Percentiles rank a stretch among this genome's conserved stretches.
These are phyloP conservation scores for Spodoptera picta DNA, from an alignment of 2,888 invertebrate genomes.

Conservation along the genomic window DNA sequence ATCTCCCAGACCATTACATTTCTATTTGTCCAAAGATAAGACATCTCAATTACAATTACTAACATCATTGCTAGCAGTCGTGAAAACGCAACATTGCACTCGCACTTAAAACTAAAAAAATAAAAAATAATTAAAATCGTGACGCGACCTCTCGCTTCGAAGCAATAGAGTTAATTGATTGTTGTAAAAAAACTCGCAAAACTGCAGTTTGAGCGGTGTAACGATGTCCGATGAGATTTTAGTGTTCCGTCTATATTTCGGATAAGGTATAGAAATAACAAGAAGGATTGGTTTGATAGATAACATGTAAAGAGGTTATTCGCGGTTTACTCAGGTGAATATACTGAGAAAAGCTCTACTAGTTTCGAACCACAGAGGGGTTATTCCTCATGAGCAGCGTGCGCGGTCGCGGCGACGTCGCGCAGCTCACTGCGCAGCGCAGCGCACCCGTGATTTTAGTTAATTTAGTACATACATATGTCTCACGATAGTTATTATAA, in stretches of 20 bases:
- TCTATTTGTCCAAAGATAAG: constrained; percentile 41
- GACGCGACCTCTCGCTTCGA: constrained; percentile 62
- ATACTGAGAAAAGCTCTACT: too few relatives aligned
- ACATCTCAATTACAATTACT: constrained; percentile 51
- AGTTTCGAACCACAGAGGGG: too few relatives aligned
- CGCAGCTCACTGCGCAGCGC: too few relatives aligned
- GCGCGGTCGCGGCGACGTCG: too few relatives aligned
- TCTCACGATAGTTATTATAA: too few relatives aligned
- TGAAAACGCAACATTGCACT: constrained; percentile 55
- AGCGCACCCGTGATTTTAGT: too few relatives aligned
- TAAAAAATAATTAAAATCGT: constrained; percentile 71
- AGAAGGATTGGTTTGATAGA: too few relatives aligned
- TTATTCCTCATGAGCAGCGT: too few relatives aligned
- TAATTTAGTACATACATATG: too few relatives aligned
- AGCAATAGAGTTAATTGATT: constrained; percentile 72
- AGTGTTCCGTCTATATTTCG: constrained; percentile 22
- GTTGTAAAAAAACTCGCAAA: constrained; percentile 63
- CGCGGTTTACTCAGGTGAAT: too few relatives aligned
- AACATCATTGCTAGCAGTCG: constrained; percentile 48
- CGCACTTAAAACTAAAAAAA: constrained; percentile 51
- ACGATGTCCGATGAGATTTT: constrained; percentile 44
- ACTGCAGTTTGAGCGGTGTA: constrained; percentile 37
- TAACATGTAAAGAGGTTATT: too few relatives aligned
- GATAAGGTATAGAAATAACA: not conserved
- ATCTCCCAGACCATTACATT: constrained; percentile 21